Evolutionary conservation across 2,113 vertebrate species (phyloP).

Genomic region (Turdus rufiventris): DNA sequence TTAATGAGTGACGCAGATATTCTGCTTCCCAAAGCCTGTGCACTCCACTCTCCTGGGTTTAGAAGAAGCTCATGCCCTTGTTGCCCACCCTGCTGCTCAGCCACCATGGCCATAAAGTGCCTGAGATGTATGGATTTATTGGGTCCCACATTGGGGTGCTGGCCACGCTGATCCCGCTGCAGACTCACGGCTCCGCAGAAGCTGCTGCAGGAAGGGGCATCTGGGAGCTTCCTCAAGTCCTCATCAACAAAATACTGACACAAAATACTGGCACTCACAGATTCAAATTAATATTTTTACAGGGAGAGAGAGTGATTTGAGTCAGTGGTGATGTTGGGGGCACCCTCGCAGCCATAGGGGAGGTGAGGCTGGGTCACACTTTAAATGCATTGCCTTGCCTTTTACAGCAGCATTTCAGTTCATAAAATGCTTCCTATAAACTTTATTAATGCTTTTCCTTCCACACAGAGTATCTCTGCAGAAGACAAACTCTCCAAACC

Average conservation of each 20-base stretch:
- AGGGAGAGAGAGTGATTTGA: not conserved
- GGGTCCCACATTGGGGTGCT: not conserved
- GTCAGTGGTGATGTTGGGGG: not conserved
- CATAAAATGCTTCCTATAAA: slow-evolving; percentile 8
- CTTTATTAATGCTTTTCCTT: not conserved
- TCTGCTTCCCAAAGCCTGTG: not conserved
- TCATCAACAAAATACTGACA: not conserved
- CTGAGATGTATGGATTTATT: slow-evolving; percentile 68
- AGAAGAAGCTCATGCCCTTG: not conserved
- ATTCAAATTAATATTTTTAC: not conserved
- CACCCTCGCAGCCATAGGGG: accelerated
- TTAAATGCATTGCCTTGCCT: not conserved
- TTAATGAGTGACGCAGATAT: accelerated
- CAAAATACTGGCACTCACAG: not conserved
- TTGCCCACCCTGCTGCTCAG: not conserved
- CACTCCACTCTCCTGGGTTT: accelerated
- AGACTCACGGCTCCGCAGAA: not conserved
- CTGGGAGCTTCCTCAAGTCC: not conserved
- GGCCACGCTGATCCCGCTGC: not conserved
- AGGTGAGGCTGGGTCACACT: not conserved
- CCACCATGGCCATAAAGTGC: slow-evolving; percentile 24
- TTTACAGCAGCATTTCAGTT: not conserved
- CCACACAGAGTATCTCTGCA: not conserved
- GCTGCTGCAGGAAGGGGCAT: not conserved
- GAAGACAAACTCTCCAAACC: not conserved